These are phyloP conservation scores for Saccostrea glomerata DNA, from an alignment of 1,140 invertebrate species.

Conservation along the genomic window DNA sequence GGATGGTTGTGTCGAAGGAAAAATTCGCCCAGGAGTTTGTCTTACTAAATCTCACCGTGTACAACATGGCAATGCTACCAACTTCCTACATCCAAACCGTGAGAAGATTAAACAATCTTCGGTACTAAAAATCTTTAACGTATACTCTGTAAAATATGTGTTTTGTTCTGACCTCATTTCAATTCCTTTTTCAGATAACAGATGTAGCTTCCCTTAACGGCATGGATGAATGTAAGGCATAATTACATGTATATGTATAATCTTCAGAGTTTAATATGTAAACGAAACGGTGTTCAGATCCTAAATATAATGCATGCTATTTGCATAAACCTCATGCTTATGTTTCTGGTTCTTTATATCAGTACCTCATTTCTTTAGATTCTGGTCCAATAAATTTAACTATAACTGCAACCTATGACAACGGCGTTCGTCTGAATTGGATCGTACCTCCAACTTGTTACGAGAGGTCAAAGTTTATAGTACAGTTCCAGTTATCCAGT, in stretches of 20 bases:
- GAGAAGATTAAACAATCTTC: neutral
- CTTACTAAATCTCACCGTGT: conserved; percentile 31
- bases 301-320: too few relatives aligned
- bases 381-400: conserved; percentile 48
- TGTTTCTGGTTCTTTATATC: neutral
- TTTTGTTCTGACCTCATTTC: neutral
- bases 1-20: conserved; percentile 49
- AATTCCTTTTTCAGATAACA: neutral
- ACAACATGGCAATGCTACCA: conserved; percentile 43
- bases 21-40: conserved; percentile 26
- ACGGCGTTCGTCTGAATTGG: conserved; percentile 44
- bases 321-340: too few relatives aligned
- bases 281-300: too few relatives aligned
- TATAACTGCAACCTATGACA: conserved; percentile 8
- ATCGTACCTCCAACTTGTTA: conserved; percentile 43
- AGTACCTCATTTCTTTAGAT: neutral
- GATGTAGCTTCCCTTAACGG: conserved; percentile 32
- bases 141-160: too few relatives aligned
- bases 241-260: too few relatives aligned
- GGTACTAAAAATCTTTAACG: too few relatives aligned
- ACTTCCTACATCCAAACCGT: neutral
- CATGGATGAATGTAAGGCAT: conserved; percentile 46
- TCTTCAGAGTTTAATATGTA: too few relatives aligned
- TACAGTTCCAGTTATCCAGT: neutral
- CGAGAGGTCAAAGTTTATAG: neutral